A percentile compares a stretch with the other conserved stretches of the same genome.
phyloP scores from a whole-genome alignment of 1,140 invertebrate genomes.

The Stegodyphus mimosarum region DNA sequence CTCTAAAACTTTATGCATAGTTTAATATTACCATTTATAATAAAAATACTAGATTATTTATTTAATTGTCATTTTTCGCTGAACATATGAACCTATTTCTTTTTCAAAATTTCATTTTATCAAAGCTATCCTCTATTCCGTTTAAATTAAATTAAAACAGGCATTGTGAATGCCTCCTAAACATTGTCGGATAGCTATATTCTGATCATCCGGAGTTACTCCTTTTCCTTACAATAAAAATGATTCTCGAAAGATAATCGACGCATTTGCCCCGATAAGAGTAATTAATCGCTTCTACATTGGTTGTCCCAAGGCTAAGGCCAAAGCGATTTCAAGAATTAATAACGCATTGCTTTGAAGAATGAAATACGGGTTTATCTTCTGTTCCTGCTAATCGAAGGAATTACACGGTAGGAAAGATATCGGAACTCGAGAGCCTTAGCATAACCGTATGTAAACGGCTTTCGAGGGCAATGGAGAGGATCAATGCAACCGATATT shows the following conservation, averaged over 20 bases:
- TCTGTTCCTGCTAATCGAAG: background rate
- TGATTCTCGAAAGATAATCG: background rate
- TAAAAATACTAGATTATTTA: too few relatives aligned
- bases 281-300: background rate
- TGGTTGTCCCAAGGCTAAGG: background rate
- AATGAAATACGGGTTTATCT: background rate
- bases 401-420: background rate
- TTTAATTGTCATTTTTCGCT: too few relatives aligned
- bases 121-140: too few relatives aligned
- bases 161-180: background rate
- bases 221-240: background rate
- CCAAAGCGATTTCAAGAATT: background rate
- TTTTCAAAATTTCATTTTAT: too few relatives aligned
- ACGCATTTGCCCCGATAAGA: background rate
- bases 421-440: background rate
- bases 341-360: background rate
- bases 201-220: background rate
- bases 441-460: too few relatives aligned
- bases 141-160: too few relatives aligned
- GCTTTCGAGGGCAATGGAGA: too few relatives aligned
- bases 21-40: too few relatives aligned
- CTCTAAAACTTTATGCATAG: too few relatives aligned
- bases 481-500: too few relatives aligned
- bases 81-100: too few relatives aligned
- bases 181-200: background rate